Base-by-base conservation (phyloP, 2,113 vertebrate genomes). In the Nipponia nippon region DNA sequence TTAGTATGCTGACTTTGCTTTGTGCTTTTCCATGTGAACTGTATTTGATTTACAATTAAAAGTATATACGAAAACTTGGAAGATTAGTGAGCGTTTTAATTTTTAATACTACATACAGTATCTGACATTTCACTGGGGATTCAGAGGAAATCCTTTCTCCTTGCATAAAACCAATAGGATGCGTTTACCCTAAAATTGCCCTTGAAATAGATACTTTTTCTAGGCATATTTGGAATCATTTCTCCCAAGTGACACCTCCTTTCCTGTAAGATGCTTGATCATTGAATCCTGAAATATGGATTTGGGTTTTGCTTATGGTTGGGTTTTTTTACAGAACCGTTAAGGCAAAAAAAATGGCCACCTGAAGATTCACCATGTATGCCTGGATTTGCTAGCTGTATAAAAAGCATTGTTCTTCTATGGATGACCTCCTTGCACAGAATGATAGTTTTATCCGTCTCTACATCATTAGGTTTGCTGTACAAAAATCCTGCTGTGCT, bases 401-500 rank as follows among this genome's bases (percentile, higher is more conserved):
- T 71, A 93, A 95, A 97, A 86, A 83, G 62, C 76, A 96, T 97
- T 97, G 95, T 98, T 98, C 96, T 97, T 95, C 83, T 52, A 7
- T 67, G 76, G 95, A 93, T 98, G 97, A 97, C 97, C 97, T 98
- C 97, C 92, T 98, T 97, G 96, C 53, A 27, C 81, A 93, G 91
- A 98, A 81, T 97, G 94, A 97, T 97, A 95, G 93, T 95, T 98
- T 98, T 98, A 97, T 97, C 97, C 97, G 96, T 96, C 96, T 97
- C 95, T 93, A 93, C 97, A 98, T 98, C 97, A 98, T 98, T 98
- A 97, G 98, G 97, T 97, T 98, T 98, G 82, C 97, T 97, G 89
- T 58, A 92, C 96, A 89, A 87, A 98, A 97, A 98, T 97, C 98
- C 96, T 92, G 90, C 97, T 98, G 97, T 97, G 97, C 94, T 97